phyloP scores from a whole-genome alignment of 2,888 invertebrate species.

The Synergus itoensis region DNA sequence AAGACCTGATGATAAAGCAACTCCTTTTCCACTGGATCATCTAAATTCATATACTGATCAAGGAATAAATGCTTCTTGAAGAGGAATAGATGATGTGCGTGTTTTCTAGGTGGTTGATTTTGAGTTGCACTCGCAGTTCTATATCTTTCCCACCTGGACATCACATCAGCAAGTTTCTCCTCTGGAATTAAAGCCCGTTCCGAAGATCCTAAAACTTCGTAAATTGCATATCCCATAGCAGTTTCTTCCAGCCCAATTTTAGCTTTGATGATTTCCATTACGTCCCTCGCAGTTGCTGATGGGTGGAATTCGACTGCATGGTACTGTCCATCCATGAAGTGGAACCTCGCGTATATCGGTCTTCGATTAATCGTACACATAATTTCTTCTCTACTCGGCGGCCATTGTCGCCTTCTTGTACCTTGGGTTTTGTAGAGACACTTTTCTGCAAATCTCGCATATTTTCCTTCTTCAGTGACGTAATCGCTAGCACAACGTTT shows the following conservation, averaged over 20 bases:
- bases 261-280: conserved; percentile 91
- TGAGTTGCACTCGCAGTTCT: conserved; percentile 86
- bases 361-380: conserved; percentile 94
- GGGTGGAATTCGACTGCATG: conserved; percentile 97
- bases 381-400: conserved; percentile 95
- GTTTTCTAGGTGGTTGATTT: conserved; percentile 78
- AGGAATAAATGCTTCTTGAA: conserved; percentile 92
- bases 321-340: conserved; percentile 96
- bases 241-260: conserved; percentile 92
- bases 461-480: conserved; percentile 95
- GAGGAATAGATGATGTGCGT: conserved; percentile 84
- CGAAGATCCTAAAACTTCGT: conserved; percentile 92
- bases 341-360: conserved; percentile 93
- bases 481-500: conserved; percentile 93
- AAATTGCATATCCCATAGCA: conserved; percentile 94
- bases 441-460: conserved; percentile 95
- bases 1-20: conserved; percentile 95
- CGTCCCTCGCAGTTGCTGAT: conserved; percentile 93
- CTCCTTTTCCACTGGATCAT: conserved; percentile 95
- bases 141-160: conserved; percentile 97
- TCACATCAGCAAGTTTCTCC: conserved; percentile 95
- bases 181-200: conserved; percentile 91
- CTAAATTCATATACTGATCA: conserved; percentile 87
- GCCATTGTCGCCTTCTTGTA: conserved; percentile 89
- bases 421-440: conserved; percentile 87